phyloP scores from a whole-genome alignment of 1,140 invertebrate species.

The Bombus confusus region DNA sequence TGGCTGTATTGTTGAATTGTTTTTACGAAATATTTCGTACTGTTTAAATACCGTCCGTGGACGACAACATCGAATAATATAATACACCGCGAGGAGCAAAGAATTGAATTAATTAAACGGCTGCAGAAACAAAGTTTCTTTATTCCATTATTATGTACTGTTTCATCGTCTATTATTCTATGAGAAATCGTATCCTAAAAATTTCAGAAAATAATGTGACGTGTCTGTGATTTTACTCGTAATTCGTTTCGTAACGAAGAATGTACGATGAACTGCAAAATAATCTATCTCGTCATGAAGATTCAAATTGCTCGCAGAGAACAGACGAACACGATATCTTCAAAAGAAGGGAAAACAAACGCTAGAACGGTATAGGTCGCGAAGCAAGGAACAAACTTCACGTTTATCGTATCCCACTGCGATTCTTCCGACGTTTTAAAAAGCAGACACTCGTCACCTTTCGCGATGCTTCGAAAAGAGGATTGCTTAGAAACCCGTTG shows the following conservation, averaged over 20 bases:
- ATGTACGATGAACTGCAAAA: background rate
- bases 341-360: too few relatives aligned
- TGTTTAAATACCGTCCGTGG: background rate
- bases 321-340: background rate
- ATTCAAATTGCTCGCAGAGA: background rate
- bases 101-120: background rate
- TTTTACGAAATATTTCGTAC: background rate
- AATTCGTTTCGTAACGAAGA: background rate
- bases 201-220: background rate
- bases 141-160: background rate
- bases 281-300: background rate
- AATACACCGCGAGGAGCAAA: background rate
- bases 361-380: too few relatives aligned
- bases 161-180: too few relatives aligned
- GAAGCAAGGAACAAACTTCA: background rate
- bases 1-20: background rate
- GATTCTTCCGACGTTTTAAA: background rate
- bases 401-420: background rate
- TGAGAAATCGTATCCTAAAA: background rate
- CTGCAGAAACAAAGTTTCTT: background rate
- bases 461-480: conserved; percentile 38
- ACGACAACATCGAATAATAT: background rate
- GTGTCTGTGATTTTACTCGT: too few relatives aligned
- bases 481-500: conserved; percentile 53
- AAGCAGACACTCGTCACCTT: conserved; percentile 46